These are phyloP conservation scores for Propithecus coquereli DNA, from an alignment of 2,113 vertebrate genomes.

Conservation along the genomic window DNA sequence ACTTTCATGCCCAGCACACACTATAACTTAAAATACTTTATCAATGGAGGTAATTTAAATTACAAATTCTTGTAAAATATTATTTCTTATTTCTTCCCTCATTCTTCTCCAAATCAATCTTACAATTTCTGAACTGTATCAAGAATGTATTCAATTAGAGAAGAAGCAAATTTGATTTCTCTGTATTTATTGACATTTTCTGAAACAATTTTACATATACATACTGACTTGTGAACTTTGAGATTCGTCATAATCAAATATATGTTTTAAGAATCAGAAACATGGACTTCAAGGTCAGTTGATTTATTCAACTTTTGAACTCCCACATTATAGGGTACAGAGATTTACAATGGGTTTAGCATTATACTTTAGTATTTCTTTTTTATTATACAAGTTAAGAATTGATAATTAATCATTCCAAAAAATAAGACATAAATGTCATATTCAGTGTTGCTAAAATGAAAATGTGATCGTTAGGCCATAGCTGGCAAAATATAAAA, in stretches of 20 bases:
- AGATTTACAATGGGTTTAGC: not conserved
- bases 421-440: not conserved
- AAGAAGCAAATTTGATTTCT: not conserved
- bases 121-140: not conserved
- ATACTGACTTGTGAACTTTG: not conserved
- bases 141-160: not conserved
- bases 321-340: not conserved
- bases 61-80: not conserved
- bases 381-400: not conserved
- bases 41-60: not conserved
- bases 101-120: not conserved
- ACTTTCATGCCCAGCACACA: not conserved
- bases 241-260: not conserved
- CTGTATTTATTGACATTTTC: not conserved
- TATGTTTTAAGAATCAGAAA: not conserved
- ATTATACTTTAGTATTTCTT: not conserved
- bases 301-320: not conserved
- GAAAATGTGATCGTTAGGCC: not conserved
- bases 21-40: not conserved
- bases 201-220: not conserved
- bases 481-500: not conserved
- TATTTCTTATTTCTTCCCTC: not conserved
- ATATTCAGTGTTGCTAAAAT: not conserved
- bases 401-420: not conserved
- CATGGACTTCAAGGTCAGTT: not conserved